Percentiles rank a stretch among this genome's conserved stretches.
These are phyloP conservation scores for Neolamprologus kungweensis DNA, from an alignment of 2,113 vertebrate genomes.

Conservation along the genomic window DNA sequence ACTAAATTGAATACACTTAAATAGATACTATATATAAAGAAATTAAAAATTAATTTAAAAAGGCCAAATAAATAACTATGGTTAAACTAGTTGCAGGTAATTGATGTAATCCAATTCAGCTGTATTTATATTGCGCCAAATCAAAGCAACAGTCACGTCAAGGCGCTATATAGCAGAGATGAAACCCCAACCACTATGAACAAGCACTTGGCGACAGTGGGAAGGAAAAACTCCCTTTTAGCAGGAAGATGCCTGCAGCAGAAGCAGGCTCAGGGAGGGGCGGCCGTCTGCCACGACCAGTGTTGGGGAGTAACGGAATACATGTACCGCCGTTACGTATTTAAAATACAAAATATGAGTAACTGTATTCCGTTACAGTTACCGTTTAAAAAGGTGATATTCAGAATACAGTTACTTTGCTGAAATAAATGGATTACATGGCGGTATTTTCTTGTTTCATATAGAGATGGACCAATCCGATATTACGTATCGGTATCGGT, in stretches of 20 bases:
- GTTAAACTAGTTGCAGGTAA: background rate
- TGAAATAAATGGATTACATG: no score
- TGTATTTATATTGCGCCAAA: background rate
- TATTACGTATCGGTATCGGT: no score
- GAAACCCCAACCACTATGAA: background rate
- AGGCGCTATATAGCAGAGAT: background rate
- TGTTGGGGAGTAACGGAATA: no score
- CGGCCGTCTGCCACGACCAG: background rate
- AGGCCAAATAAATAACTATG: background rate
- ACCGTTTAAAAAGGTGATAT: no score
- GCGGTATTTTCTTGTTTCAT: no score
- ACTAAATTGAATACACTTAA: background rate
- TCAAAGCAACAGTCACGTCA: rapidly evolving
- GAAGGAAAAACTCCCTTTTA: background rate
- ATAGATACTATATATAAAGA: background rate
- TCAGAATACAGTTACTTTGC: no score
- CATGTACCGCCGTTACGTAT: no score
- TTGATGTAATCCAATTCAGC: background rate
- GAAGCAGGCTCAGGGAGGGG: background rate
- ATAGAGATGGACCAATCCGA: no score
- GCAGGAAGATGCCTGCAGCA: background rate
- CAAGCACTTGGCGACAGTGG: background rate
- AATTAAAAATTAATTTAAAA: no score
- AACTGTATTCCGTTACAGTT: no score
- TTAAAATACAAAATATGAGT: no score